These are phyloP conservation scores for Drosophila mauritiana DNA, from an alignment of 1,140 invertebrate genomes.

Conservation along the genomic window DNA sequence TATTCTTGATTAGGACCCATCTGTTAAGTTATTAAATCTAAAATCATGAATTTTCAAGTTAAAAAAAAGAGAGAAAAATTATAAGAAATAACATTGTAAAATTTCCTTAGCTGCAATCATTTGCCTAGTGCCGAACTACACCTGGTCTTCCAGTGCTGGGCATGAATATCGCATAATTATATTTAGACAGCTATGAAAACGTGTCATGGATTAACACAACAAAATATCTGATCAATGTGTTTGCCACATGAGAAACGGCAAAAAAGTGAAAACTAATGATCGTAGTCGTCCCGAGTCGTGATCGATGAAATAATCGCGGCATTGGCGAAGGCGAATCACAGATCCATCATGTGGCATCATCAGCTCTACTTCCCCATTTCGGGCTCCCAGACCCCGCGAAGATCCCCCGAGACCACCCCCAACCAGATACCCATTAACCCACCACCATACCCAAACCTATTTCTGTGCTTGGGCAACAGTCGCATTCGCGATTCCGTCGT, in stretches of 20 bases:
- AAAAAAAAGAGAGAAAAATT: too few species aligned
- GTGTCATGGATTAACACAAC: constrained; percentile 15
- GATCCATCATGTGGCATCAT: constrained; percentile 9
- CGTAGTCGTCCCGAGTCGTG: constrained; percentile 16
- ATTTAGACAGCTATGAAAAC: constrained; percentile 19
- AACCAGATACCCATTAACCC: too few species aligned
- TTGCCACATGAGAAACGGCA: constrained; percentile 1
- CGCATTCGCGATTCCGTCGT: constrained; percentile 20
- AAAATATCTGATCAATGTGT: constrained; percentile 16
- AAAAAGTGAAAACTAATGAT: constrained; percentile 18
- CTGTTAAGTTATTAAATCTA: too few species aligned
- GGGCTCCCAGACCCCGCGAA: constrained; percentile 4
- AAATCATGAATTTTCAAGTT: too few species aligned
- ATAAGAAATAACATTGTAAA: too few species aligned
- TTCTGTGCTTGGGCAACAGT: constrained; percentile 7
- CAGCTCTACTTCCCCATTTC: constrained; percentile 10
- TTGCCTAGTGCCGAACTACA: not conserved
- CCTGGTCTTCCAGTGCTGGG: not conserved
- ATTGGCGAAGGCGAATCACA: not conserved
- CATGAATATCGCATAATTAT: constrained; percentile 21
- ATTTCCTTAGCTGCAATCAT: too few species aligned
- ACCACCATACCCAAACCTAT: constrained; percentile 17
- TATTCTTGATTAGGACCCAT: too few species aligned
- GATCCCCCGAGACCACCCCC: constrained; percentile 2
- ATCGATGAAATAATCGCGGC: constrained; percentile 39